phyloP scores from a whole-genome alignment of 2,888 invertebrate genomes.

The Parnassius orleans region DNA sequence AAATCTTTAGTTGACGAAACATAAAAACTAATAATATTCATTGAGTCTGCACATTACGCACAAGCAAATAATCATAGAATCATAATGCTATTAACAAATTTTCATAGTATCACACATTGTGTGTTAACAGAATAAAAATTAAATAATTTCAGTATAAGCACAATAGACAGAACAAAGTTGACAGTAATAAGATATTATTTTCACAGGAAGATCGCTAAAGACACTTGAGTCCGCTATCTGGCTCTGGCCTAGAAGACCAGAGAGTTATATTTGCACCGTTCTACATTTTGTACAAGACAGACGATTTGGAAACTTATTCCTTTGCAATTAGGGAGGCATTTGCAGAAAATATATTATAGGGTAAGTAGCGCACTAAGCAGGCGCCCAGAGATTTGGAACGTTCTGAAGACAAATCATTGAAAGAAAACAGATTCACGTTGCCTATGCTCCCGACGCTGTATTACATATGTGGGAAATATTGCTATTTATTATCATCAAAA shows the following conservation, averaged over 20 bases:
- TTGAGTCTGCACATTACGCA: no score
- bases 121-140: constrained; percentile 22
- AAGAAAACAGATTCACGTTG: constrained; percentile 70
- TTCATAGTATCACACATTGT: no score
- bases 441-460: constrained; percentile 50
- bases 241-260: constrained; percentile 52
- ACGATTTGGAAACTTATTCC: constrained; percentile 28
- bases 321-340: constrained; percentile 30
- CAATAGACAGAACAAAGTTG: constrained; percentile 49
- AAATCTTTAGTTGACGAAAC: no score
- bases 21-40: no score
- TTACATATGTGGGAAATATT: constrained; percentile 51
- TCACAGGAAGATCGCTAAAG: constrained; percentile 66
- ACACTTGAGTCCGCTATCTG: constrained; percentile 54
- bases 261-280: constrained; percentile 59
- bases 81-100: no score
- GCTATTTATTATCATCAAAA: constrained; percentile 50
- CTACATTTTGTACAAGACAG: constrained; percentile 13
- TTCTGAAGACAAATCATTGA: constrained; percentile 76
- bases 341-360: constrained; percentile 37
- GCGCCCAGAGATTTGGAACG: constrained; percentile 70
- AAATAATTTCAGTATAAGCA: constrained; percentile 43
- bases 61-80: no score
- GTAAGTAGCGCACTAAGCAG: constrained; percentile 71
- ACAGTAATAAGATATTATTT: constrained; percentile 71